Evolutionary conservation across 2,797 vertebrate species (phyloP), one percentile per base, ranked within the genome.

Genomic region (Semaprochilodus insignis): DNA sequence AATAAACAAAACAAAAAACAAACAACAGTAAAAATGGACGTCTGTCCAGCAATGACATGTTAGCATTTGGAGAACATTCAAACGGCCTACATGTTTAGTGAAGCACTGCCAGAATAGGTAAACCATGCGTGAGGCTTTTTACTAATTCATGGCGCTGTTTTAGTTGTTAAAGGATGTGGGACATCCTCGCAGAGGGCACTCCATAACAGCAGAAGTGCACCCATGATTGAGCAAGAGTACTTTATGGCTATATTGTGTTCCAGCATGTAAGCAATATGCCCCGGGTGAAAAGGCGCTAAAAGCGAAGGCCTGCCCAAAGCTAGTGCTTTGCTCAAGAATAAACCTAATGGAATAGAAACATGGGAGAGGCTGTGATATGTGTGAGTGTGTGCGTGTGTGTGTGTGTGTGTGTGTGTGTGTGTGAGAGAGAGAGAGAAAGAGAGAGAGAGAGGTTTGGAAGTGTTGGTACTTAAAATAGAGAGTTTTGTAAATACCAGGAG

Each of bases 211-310:
- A 88, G 73, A 87, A 90, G 89, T 87, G 84, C 85, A 82, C 85
- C 66, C 23, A 60, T 84, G 88, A 89, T 89, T 82, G 85, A 87
- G 85, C 84, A 31, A 2, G n/a, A 74, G 82, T 85, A 72, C 71
- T 86, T 86, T 84, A 86, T 73, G 86, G 79, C 86, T 87, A 80
- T 84, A 78, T 80, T 73, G 69, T 84, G 83, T 86, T 90, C 83
- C 87, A 85, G 81, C 82, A 80, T 92, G 91, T 90, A 89, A 92
- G 92, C 84, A 93, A 91, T 88, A 85, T 19, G 85, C 93, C 90
- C 34, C 57, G 80, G 91, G 92, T 91, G 87, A 91, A 91, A 91
- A 91, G 89, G 83, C 66, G 85, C 90, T 93, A 92, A 93, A 94
- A 94, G 90, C 89, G 75, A 69, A 88, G 81, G 81, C 88, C 87